phyloP scores from a whole-genome alignment of 2,888 invertebrate species.

The Hymenopus coronatus region DNA sequence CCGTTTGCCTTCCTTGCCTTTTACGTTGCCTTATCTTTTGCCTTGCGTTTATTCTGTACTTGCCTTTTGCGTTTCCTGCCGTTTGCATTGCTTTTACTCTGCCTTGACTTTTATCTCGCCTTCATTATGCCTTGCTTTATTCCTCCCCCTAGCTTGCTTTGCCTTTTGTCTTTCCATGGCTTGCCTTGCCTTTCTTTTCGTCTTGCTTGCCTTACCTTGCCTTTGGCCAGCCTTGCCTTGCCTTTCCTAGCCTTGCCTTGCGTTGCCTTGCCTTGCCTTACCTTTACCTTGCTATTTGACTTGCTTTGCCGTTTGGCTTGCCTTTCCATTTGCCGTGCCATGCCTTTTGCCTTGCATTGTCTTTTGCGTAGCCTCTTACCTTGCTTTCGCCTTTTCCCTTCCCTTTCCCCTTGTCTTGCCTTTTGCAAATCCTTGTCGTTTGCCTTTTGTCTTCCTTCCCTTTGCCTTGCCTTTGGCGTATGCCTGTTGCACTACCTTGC shows the following conservation, averaged over 20 bases:
- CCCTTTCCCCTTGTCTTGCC: neutral
- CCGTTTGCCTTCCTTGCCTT: too few relatives aligned
- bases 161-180: neutral
- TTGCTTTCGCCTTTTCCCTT: neutral
- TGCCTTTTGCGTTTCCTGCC: neutral
- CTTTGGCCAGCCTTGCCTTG: too few relatives aligned
- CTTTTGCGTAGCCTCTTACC: neutral
- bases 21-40: too few relatives aligned
- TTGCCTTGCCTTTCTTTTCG: neutral
- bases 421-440: neutral
- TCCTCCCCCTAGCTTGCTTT: neutral
- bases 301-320: neutral
- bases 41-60: neutral
- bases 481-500: neutral
- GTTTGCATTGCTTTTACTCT: neutral
- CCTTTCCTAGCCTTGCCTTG: neutral
- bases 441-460: neutral
- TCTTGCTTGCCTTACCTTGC: neutral
- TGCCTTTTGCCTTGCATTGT: too few relatives aligned
- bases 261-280: neutral
- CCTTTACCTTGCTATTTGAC: neutral
- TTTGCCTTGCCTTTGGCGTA: neutral
- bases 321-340: too few relatives aligned
- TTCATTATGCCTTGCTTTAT: neutral
- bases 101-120: too few relatives aligned